These are phyloP conservation scores for Eurystomus glaucurus DNA, from an alignment of 2,797 vertebrate genomes.

Conservation along the genomic window DNA sequence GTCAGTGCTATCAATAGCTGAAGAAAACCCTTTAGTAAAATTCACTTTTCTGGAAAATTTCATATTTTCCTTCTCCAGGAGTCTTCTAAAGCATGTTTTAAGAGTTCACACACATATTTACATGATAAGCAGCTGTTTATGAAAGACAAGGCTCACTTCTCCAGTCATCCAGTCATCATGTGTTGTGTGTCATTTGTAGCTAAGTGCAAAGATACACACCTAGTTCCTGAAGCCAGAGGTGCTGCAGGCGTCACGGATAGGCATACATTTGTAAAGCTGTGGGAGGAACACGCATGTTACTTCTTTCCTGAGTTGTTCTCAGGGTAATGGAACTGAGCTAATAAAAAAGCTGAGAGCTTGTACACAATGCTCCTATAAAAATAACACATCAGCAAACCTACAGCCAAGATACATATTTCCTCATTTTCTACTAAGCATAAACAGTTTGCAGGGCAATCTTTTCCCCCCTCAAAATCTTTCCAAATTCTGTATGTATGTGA, in stretches of 20 bases:
- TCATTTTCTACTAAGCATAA: neutral
- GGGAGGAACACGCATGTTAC: rapidly evolving
- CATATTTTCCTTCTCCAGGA: neutral
- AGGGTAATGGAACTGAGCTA: neutral
- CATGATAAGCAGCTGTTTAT: neutral
- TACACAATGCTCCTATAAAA: neutral
- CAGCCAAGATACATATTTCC: neutral
- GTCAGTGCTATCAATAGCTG: neutral
- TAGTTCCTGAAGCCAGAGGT: neutral
- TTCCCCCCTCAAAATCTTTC: neutral
- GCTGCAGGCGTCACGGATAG: neutral
- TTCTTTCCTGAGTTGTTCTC: neutral
- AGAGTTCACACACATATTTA: neutral
- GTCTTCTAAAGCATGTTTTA: neutral
- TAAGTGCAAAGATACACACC: neutral
- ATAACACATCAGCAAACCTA: neutral
- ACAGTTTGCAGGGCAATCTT: neutral
- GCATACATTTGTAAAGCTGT: neutral
- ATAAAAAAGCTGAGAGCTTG: neutral
- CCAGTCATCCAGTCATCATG: rapidly evolving
- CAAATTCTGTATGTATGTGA: neutral
- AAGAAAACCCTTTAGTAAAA: neutral
- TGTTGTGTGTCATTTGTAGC: neutral
- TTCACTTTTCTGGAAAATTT: neutral
- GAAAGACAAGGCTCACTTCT: neutral